These are phyloP conservation scores for Temnothorax unifasciatus DNA, from an alignment of 2,888 invertebrate species.

Conservation along the genomic window DNA sequence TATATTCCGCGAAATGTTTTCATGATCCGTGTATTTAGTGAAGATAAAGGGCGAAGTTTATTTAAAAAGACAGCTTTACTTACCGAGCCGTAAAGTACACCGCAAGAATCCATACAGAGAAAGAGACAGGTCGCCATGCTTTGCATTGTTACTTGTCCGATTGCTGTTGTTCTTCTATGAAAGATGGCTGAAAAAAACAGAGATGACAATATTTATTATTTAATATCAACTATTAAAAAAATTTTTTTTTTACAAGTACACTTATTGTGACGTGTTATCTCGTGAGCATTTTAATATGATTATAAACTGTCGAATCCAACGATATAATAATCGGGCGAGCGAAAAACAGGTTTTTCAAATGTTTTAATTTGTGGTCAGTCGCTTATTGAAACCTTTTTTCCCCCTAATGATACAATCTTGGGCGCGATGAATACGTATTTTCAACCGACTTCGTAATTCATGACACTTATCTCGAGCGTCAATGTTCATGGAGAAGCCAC, in stretches of 20 bases:
- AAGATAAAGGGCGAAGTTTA: background rate
- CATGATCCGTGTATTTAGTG: background rate
- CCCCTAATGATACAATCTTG: conserved; percentile 37
- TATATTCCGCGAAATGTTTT: conserved; percentile 44
- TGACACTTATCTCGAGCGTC: conserved; percentile 40
- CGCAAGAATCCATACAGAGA: conserved; percentile 96
- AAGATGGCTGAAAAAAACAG: conserved; percentile 89
- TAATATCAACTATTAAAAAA: background rate
- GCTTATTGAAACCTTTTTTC: background rate
- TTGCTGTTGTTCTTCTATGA: conserved; percentile 90
- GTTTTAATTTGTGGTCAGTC: conserved; percentile 18
- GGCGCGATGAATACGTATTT: conserved; percentile 22
- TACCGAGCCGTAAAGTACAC: conserved; percentile 95
- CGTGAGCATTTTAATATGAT: background rate
- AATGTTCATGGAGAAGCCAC: conserved; percentile 7
- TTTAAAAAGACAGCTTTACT: conserved; percentile 85
- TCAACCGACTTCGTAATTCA: conserved; percentile 19
- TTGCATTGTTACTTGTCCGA: conserved; percentile 95
- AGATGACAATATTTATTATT: background rate
- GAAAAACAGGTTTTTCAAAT: conserved; percentile 33
- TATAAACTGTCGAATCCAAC: background rate
- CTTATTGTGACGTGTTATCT: background rate
- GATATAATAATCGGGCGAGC: background rate
- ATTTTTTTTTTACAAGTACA: too few species aligned
- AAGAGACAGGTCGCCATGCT: conserved; percentile 95